Evolutionary conservation across 2,888 invertebrate genomes (phyloP).

Genomic region (Bursaphelenchus okinawaensis): DNA sequence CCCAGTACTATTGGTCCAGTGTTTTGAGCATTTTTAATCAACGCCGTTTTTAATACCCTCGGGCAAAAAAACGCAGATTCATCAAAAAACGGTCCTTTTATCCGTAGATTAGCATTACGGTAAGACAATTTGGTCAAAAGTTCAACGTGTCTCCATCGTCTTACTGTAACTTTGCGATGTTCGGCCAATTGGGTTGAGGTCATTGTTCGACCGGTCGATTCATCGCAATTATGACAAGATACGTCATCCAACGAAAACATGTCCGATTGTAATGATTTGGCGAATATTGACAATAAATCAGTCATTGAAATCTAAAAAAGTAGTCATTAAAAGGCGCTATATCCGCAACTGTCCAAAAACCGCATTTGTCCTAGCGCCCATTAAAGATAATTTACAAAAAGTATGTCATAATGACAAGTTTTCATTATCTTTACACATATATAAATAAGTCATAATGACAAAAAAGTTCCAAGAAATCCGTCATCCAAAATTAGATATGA

Average conservation of each 20-base stretch:
- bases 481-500: no score
- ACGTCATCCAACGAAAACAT: conserved; percentile 17
- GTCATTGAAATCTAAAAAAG: not conserved
- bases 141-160: conserved; percentile 16
- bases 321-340: no score
- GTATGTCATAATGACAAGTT: no score
- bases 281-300: not conserved
- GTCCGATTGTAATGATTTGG: conserved; percentile 12
- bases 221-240: not conserved
- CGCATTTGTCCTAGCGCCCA: no score
- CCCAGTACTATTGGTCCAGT: conserved; percentile 12
- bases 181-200: conserved; percentile 19
- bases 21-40: not conserved
- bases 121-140: conserved; percentile 13
- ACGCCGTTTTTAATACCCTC: not conserved
- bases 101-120: conserved; percentile 14
- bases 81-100: not conserved
- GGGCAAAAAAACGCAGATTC: conserved; percentile 2
- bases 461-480: no score
- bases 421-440: no score
- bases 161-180: conserved; percentile 19
- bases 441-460: no score
- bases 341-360: no score
- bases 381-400: no score
- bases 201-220: conserved; percentile 11